These are phyloP conservation scores for Nomia melanderi DNA, from an alignment of 1,140 invertebrate genomes.

Conservation along the genomic window DNA sequence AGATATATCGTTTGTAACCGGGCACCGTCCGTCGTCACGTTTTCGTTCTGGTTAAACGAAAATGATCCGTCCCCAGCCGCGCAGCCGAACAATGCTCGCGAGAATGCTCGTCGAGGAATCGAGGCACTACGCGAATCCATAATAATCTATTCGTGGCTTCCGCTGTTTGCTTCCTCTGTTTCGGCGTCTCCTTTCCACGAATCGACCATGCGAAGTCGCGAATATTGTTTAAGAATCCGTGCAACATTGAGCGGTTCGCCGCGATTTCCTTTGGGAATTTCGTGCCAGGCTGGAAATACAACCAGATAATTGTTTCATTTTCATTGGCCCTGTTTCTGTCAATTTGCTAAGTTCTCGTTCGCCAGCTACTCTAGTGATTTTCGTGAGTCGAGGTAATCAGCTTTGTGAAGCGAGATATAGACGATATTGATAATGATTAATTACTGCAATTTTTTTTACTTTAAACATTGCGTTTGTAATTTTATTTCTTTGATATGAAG, in stretches of 20 bases:
- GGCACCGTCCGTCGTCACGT: not conserved
- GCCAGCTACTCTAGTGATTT: too few species aligned
- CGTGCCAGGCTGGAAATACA: not conserved
- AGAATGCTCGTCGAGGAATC: constrained; percentile 48
- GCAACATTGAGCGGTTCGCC: constrained; percentile 10
- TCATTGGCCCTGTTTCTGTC: too few species aligned
- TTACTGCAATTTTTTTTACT: too few species aligned
- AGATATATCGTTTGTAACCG: constrained; percentile 43
- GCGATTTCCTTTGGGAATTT: too few species aligned
- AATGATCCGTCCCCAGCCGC: constrained; percentile 34
- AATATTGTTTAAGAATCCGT: constrained; percentile 56
- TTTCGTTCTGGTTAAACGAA: constrained; percentile 56
- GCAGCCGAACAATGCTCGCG: constrained; percentile 55
- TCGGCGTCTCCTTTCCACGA: constrained; percentile 48
- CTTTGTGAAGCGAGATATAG: too few species aligned
- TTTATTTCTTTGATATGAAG: too few species aligned
- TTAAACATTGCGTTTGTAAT: too few species aligned
- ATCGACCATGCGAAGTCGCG: constrained; percentile 30
- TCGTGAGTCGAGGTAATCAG: too few species aligned
- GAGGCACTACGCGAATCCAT: constrained; percentile 42
- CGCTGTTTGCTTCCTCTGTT: constrained; percentile 50
- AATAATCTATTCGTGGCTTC: constrained; percentile 63
- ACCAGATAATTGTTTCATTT: not conserved
- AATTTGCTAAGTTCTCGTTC: too few species aligned
- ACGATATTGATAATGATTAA: too few species aligned